These are phyloP conservation scores for Amphiura filiformis DNA, from an alignment of 35 echinoderm and acorn worm genomes.

Conservation along the genomic window DNA sequence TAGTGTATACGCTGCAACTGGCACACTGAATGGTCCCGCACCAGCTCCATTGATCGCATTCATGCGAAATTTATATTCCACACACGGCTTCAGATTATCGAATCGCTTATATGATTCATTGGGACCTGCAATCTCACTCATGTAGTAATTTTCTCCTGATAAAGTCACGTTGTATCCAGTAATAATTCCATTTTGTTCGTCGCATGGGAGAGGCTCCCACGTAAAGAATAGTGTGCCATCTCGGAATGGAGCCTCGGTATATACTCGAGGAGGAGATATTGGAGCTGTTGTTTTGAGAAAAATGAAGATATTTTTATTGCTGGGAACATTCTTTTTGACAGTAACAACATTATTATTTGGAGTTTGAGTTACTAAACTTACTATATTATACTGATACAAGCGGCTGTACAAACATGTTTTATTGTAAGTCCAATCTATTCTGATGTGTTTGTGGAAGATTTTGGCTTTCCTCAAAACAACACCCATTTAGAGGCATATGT, in stretches of 20 bases:
- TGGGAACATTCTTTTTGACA: no score
- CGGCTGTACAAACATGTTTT: no score
- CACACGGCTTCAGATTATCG: background rate
- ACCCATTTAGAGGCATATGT: no score
- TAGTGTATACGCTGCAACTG: background rate
- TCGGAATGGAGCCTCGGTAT: background rate
- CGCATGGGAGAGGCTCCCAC: background rate
- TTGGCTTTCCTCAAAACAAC: no score
- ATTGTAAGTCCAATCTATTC: no score
- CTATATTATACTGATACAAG: no score
- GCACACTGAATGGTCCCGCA: background rate
- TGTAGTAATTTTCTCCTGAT: background rate
- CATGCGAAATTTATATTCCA: background rate
- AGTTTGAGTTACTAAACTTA: no score
- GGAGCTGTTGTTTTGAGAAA: no score
- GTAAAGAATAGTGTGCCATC: background rate
- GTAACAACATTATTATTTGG: no score
- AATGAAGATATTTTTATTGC: no score
- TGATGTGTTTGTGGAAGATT: no score
- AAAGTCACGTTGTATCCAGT: background rate
- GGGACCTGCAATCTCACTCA: background rate
- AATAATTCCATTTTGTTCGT: background rate
- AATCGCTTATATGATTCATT: background rate
- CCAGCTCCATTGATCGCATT: background rate
- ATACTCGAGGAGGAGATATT: background rate